Conservation (phyloP, 2,888 invertebrate genomes). For the Athalia circularis region DNA sequence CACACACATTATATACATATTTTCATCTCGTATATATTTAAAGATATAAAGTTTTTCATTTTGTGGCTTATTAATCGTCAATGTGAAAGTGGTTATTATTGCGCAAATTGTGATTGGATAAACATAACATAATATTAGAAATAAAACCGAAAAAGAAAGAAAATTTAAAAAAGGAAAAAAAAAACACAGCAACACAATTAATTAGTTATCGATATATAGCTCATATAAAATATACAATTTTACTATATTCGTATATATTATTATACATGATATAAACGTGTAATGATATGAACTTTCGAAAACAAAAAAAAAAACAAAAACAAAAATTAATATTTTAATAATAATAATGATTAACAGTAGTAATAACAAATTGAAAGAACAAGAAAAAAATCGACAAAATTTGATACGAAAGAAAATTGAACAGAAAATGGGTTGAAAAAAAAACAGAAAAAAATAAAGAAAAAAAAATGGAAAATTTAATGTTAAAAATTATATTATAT, state of each 20-base stretch:
- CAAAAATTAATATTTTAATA: not conserved
- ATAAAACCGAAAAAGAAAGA: too few relatives aligned
- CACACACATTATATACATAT: conserved; percentile 17
- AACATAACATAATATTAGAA: conserved; percentile 42
- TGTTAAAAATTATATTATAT: conserved; percentile 62
- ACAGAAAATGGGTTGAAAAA: conserved; percentile 23
- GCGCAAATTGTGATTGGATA: conserved; percentile 62
- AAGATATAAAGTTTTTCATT: conserved; percentile 51
- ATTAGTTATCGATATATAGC: conserved; percentile 45
- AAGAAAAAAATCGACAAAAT: not conserved
- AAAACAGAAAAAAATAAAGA: conserved; percentile 30
- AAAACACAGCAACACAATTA: not conserved
- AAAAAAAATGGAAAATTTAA: conserved; percentile 52
- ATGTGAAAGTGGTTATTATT: conserved; percentile 64
- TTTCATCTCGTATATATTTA: not conserved
- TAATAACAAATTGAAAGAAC: not conserved
- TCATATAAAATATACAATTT: conserved; percentile 11
- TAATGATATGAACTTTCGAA: not conserved
- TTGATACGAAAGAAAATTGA: not conserved
- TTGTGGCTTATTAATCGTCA: conserved; percentile 65
- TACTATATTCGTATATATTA: conserved; percentile 2
- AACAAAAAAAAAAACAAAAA: not conserved
- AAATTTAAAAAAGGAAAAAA: not conserved
- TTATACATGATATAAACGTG: conserved; percentile 13
- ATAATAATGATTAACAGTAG: not conserved